Evolutionary conservation across 2,888 invertebrate species (phyloP), one percentile per base, ranked within the genome.

Genomic region (Branchipolynoe longqiensis): DNA sequence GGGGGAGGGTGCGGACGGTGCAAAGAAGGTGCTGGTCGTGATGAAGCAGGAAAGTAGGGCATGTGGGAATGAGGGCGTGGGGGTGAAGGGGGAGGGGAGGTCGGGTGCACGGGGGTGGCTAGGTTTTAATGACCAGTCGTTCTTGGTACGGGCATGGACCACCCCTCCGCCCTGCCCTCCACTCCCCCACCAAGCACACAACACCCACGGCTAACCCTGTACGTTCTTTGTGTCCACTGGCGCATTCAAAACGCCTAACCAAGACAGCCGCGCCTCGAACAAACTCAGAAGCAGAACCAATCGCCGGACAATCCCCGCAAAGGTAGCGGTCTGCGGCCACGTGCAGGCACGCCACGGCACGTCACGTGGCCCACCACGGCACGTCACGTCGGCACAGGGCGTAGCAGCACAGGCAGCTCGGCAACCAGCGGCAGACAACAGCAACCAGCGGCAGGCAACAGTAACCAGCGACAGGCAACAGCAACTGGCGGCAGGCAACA

Each of bases 181-280:
- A 28, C 14, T 6, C 31, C 31, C 31, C 31, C 62, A 28, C 62
- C 62, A 62, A 14, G 28, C 62, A 36, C 69, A 8, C 36, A 18
- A 25, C 22, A 58, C 58, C 4, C 58, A 18, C 4, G 12, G 58
- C 18, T 58, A 58, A n/a, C 58, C 25, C 58, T 58, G 4, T n/a
- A 58, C 14, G 62, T 14, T 62, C 62, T 62, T 62, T 62, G 62
- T 38, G 36, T 33, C 12, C 33, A 12, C n/a, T 38, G 69, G 38
- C 69, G 69, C 38, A 36, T 69, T 69, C 36, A 69, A 25, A 69
- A 69, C n/a, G 36, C 69, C 62, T 56, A 56, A 62, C 62, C 62
- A 62, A 18, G 48, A 8, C 48, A 25, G 28, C 62, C 62, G 31
- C 62, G 31, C 1, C 6, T 25, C 31, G 62, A 31, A 25, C 62